Evolutionary conservation across 2,888 invertebrate genomes (phyloP).

Genomic region (Lycaena phlaeas): DNA sequence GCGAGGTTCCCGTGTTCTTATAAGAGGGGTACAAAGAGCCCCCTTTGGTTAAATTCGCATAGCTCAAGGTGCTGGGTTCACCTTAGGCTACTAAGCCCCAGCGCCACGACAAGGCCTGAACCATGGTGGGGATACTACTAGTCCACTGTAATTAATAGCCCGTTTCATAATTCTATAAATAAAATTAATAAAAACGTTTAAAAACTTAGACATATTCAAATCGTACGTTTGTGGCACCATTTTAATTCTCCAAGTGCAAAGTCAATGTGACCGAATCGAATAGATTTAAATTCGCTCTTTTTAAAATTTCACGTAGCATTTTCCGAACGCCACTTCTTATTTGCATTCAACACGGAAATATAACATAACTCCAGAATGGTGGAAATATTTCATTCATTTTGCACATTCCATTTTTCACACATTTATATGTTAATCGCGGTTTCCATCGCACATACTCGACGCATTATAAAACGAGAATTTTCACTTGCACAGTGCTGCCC

Average conservation of each 20-base stretch:
- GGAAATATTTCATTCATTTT: slow-evolving; percentile 21
- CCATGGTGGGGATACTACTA: no score
- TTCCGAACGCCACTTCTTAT: slow-evolving; percentile 17
- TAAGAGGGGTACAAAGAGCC: no score
- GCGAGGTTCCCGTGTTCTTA: no score
- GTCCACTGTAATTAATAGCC: no score
- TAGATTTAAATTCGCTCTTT: slow-evolving; percentile 10
- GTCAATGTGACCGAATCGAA: slow-evolving; percentile 8
- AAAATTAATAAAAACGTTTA: slow-evolving; percentile 7
- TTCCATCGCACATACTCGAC: slow-evolving; percentile 29
- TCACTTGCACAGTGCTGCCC: slow-evolving; percentile 39
- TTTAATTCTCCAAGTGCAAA: slow-evolving; percentile 6
- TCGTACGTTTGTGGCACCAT: background rate
- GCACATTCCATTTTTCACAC: slow-evolving; percentile 23
- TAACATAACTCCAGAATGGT: slow-evolving; percentile 19
- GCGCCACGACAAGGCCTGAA: no score
- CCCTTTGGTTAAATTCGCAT: no score
- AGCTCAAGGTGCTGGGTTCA: no score
- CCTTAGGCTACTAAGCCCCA: no score
- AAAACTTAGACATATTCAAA: background rate
- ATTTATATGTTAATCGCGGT: slow-evolving; percentile 24
- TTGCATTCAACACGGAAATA: slow-evolving; percentile 20
- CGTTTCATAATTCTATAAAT: no score
- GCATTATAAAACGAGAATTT: slow-evolving; percentile 23
- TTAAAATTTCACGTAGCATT: slow-evolving; percentile 10